phyloP scores from a whole-genome alignment of 1,140 invertebrate species.

The Plectus sambesii region DNA sequence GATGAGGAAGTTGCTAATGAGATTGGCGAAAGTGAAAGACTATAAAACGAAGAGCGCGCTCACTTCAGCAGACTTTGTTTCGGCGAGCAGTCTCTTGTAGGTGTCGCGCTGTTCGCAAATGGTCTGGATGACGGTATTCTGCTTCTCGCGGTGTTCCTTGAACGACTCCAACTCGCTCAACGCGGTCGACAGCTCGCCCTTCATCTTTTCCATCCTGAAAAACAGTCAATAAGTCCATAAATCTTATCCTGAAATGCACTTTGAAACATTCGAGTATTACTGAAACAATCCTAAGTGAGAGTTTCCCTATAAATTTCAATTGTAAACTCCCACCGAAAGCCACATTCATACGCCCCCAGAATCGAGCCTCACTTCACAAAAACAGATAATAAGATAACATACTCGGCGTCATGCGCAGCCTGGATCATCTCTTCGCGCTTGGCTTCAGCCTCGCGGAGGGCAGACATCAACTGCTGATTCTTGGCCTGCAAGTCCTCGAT shows the following conservation, averaged over 20 bases:
- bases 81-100: background rate
- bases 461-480: background rate
- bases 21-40: background rate
- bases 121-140: background rate
- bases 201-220: background rate
- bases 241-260: background rate
- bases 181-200: background rate
- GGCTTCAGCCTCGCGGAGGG: background rate
- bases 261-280: background rate
- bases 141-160: background rate
- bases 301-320: no score
- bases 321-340: background rate
- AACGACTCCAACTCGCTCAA: background rate
- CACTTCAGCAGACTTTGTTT: background rate
- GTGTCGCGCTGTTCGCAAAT: background rate
- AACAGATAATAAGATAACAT: background rate
- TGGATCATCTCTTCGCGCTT: background rate
- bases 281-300: background rate
- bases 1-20: no score
- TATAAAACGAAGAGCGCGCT: background rate
- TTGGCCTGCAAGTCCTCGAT: background rate
- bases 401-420: background rate
- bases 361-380: background rate
- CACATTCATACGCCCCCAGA: background rate
- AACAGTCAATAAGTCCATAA: background rate